Evolutionary conservation across 2,888 invertebrate species (phyloP).

Genomic region (Trichopria drosophilae): DNA sequence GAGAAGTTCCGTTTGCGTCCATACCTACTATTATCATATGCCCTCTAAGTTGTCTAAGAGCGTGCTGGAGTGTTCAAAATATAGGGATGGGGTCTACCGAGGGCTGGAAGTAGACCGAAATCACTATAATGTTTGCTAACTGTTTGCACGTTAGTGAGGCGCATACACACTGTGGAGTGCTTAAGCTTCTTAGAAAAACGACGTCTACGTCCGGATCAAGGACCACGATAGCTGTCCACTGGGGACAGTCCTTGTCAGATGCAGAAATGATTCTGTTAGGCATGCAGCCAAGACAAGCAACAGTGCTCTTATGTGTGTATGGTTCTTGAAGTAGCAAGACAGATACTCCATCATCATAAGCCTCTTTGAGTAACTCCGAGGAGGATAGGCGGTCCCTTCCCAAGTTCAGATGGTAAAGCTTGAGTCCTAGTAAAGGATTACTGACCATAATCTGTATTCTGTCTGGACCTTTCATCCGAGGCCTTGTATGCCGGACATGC

Average conservation of each 20-base stretch:
- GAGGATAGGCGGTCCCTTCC: not conserved
- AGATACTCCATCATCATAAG: not conserved
- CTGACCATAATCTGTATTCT: slow-evolving; percentile 1
- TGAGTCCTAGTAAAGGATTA: too few relatives aligned
- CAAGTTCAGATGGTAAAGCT: slow-evolving; percentile 14
- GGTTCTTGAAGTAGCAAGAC: slow-evolving; percentile 8
- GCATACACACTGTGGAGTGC: slow-evolving; percentile 6
- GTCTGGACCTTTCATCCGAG: not conserved
- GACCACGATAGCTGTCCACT: not conserved
- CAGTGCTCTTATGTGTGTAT: not conserved
- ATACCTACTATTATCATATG: too few relatives aligned
- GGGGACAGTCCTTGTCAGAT: not conserved
- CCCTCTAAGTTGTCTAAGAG: too few relatives aligned
- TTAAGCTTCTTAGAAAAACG: not conserved
- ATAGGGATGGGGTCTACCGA: too few relatives aligned
- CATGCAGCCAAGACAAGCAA: not conserved
- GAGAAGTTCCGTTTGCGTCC: too few relatives aligned
- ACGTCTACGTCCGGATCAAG: not conserved
- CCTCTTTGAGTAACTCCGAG: not conserved
- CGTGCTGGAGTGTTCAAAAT: too few relatives aligned
- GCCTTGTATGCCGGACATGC: slow-evolving; percentile 7
- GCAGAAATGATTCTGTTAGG: not conserved
- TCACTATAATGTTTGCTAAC: too few relatives aligned
- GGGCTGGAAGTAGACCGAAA: too few relatives aligned
- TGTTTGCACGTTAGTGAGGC: not conserved